These are phyloP conservation scores for Andrena hattorfiana DNA, from an alignment of 2,888 invertebrate genomes.

Conservation along the genomic window DNA sequence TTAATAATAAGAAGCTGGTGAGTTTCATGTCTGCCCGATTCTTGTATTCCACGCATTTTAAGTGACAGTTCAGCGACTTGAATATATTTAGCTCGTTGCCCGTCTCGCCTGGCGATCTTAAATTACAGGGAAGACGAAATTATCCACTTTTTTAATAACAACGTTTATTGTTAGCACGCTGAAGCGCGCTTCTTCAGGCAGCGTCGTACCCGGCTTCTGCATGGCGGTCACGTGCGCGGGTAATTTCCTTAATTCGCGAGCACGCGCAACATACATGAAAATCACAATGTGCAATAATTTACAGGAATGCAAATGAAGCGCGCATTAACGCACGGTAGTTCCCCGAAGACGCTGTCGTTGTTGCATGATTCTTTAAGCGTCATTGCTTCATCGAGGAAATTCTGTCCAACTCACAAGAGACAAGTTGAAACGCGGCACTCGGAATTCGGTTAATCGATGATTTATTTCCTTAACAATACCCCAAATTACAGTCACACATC, in stretches of 20 bases:
- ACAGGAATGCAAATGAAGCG: slow-evolving; percentile 10
- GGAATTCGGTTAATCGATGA: not conserved
- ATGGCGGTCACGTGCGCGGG: slow-evolving; percentile 46
- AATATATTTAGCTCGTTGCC: slow-evolving; percentile 30
- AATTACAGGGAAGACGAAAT: slow-evolving; percentile 39
- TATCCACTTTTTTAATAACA: slow-evolving; percentile 50
- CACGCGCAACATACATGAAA: slow-evolving; percentile 52
- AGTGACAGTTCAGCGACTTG: not conserved
- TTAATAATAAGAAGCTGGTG: too few relatives aligned
- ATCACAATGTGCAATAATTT: slow-evolving; percentile 42
- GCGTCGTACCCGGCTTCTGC: slow-evolving; percentile 12
- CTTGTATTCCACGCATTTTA: too few relatives aligned
- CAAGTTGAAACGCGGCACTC: not conserved
- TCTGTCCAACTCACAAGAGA: not conserved
- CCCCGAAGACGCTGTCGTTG: not conserved
- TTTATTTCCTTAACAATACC: not conserved
- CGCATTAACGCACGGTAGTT: not conserved
- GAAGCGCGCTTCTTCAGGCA: not conserved
- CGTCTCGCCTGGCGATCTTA: slow-evolving; percentile 7
- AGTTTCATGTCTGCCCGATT: too few relatives aligned
- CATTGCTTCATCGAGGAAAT: not conserved
- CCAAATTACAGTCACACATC: not conserved
- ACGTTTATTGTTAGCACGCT: slow-evolving; percentile 30
- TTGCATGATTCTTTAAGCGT: not conserved
- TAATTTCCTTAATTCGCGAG: slow-evolving; percentile 60